phyloP scores from a whole-genome alignment of 2,888 invertebrate species.

The Malthinus flaveolus region DNA sequence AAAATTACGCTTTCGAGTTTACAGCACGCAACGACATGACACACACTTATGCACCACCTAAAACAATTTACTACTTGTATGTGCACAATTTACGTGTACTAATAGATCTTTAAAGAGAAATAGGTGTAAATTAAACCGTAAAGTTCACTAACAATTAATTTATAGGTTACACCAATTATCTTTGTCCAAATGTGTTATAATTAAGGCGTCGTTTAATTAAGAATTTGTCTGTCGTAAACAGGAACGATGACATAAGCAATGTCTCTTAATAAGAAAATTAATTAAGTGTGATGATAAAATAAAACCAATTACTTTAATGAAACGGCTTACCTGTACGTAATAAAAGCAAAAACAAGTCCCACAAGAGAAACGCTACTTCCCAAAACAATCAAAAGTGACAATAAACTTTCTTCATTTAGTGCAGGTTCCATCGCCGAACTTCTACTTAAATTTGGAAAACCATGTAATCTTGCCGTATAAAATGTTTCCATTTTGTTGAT shows the following conservation, averaged over 20 bases:
- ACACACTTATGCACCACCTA: too few relatives aligned
- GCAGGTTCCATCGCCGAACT: conserved; percentile 42
- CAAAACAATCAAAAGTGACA: conserved; percentile 66
- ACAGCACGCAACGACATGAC: too few relatives aligned
- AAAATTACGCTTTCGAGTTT: too few relatives aligned
- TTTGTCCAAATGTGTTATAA: too few relatives aligned
- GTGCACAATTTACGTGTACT: too few relatives aligned
- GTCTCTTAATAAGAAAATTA: conserved; percentile 8
- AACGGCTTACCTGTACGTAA: conserved; percentile 66
- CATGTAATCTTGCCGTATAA: conserved; percentile 56
- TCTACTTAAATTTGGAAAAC: conserved; percentile 52
- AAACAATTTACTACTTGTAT: too few relatives aligned
- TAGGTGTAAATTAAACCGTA: too few relatives aligned
- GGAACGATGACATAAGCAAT: not conserved
- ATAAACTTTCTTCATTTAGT: conserved; percentile 61
- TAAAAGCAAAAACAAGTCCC: conserved; percentile 69
- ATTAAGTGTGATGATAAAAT: conserved; percentile 10
- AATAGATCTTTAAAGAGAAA: too few relatives aligned
- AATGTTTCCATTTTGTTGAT: conserved; percentile 54
- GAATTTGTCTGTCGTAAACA: not conserved
- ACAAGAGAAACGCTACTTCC: conserved; percentile 69
- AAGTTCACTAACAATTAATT: too few relatives aligned
- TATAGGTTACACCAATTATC: too few relatives aligned
- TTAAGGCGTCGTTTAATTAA: too few relatives aligned
- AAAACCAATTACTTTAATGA: conserved; percentile 4